A percentile compares a stretch with the other conserved stretches of the same genome.
Evolutionary conservation across 1,140 invertebrate genomes (phyloP).

Genomic region (Carposina sasakii): DNA sequence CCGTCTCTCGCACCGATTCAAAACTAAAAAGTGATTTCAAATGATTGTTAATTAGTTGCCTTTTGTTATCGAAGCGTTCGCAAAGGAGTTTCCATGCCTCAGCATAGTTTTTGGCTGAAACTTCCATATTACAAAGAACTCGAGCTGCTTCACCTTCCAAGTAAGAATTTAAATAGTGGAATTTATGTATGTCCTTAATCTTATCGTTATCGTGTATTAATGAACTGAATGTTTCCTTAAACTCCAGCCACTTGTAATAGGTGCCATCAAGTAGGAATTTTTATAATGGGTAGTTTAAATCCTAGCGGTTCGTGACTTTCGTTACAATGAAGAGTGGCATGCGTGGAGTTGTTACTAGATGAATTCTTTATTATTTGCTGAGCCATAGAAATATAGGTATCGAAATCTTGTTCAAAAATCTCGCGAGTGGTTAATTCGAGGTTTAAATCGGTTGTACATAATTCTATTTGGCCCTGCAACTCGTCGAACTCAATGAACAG

Average conservation of each 20-base stretch:
- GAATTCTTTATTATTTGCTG: no score
- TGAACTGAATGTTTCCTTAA: slow-evolving; percentile 34
- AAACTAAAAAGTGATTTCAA: slow-evolving; percentile 4
- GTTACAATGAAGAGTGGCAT: no score
- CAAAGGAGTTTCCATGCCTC: slow-evolving; percentile 38
- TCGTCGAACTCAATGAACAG: no score
- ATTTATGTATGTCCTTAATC: slow-evolving; percentile 31
- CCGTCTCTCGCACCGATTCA: background rate
- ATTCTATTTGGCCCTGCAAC: no score
- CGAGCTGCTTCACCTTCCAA: slow-evolving; percentile 28
- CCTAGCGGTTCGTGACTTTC: no score
- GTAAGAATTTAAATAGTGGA: slow-evolving; percentile 37
- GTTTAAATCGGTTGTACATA: no score
- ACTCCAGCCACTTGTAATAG: slow-evolving; percentile 34
- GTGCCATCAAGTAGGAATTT: slow-evolving; percentile 31
- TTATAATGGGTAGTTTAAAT: no score
- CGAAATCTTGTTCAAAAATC: no score
- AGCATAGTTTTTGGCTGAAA: slow-evolving; percentile 33
- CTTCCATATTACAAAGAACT: slow-evolving; percentile 29
- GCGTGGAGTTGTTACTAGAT: no score
- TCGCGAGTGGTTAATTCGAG: no score
- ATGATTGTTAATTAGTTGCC: slow-evolving; percentile 22
- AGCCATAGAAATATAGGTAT: no score
- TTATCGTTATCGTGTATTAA: slow-evolving; percentile 30
- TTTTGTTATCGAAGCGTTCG: slow-evolving; percentile 36